Conservation (phyloP, 2,113 vertebrate genomes). For the Zeus faber region DNA sequence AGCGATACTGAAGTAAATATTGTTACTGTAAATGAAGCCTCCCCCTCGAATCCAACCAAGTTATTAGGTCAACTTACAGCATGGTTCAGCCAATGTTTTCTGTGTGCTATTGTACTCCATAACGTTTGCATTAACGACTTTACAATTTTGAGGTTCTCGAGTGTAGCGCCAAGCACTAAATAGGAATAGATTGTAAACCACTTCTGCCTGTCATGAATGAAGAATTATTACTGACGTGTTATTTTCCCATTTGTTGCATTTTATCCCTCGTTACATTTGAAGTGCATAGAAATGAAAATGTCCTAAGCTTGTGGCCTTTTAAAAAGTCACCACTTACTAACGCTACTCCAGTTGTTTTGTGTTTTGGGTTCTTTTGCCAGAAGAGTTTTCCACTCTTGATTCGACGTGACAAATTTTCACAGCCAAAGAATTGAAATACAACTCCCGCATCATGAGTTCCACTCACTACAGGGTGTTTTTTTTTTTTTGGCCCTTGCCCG, state of each 20-base stretch:
- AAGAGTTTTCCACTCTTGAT: slow-evolving; percentile 34
- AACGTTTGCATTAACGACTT: slow-evolving; percentile 22
- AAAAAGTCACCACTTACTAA: slow-evolving; percentile 12
- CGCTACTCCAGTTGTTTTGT: slow-evolving; percentile 31
- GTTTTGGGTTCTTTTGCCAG: slow-evolving; percentile 11
- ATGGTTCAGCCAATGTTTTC: slow-evolving; percentile 48
- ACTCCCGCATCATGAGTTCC: slow-evolving; percentile 24
- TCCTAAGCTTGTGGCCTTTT: slow-evolving; percentile 59
- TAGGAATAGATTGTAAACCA: slow-evolving; percentile 60
- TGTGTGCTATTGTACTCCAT: slow-evolving; percentile 29
- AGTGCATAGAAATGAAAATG: slow-evolving; percentile 23
- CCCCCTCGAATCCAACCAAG: slow-evolving; percentile 41
- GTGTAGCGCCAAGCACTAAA: slow-evolving; percentile 20
- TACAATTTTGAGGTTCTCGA: not conserved
- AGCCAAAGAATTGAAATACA: slow-evolving; percentile 50
- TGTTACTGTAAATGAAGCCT: slow-evolving; percentile 50
- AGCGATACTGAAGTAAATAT: slow-evolving; percentile 42
- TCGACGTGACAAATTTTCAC: slow-evolving; percentile 9
- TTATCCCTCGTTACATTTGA: slow-evolving; percentile 25
- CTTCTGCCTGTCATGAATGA: slow-evolving; percentile 45
- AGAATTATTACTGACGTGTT: slow-evolving; percentile 5
- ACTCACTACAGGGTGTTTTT: slow-evolving; percentile 1
- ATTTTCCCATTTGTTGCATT: slow-evolving; percentile 25
- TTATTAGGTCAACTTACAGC: slow-evolving; percentile 42
- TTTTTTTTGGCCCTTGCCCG: too few species aligned